phyloP scores from a whole-genome alignment of 30 jellyfish, hydroid and myxozoan species.

The Pelagia noctiluca region DNA sequence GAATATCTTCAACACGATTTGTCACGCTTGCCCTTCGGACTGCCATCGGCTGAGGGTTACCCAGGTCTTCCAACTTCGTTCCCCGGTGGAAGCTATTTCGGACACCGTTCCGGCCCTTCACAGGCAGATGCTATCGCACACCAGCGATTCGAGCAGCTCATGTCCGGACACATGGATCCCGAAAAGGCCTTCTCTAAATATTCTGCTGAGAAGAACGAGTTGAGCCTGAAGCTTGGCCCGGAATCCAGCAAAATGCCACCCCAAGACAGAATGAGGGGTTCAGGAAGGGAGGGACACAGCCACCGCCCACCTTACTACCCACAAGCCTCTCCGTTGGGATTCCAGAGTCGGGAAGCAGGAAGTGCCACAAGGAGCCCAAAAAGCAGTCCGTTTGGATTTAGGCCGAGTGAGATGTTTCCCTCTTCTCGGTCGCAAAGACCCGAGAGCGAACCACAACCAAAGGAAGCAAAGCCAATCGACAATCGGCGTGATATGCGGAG shows the following conservation, averaged over 20 bases:
- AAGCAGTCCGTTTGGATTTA: conserved; percentile 54
- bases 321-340: conserved; percentile 69
- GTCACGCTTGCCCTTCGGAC: conserved; percentile 45
- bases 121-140: conserved; percentile 50
- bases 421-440: conserved; percentile 54
- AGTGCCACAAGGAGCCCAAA: conserved; percentile 41
- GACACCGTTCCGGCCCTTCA: conserved; percentile 61
- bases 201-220: conserved; percentile 46
- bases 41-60: conserved; percentile 50
- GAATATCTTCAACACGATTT: conserved; percentile 65
- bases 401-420: conserved; percentile 59
- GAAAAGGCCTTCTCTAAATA: conserved; percentile 48
- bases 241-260: conserved; percentile 60
- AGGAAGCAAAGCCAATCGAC: conserved; percentile 61
- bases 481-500: conserved; percentile 50
- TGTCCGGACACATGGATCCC: conserved; percentile 50
- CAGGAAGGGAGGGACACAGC: conserved; percentile 71
- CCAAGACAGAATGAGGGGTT: conserved; percentile 64
- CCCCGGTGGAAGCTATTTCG: conserved; percentile 55
- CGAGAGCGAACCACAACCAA: conserved; percentile 35
- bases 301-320: conserved; percentile 68
- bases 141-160: conserved; percentile 59
- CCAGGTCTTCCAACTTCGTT: conserved; percentile 59
- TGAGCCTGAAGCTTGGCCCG: conserved; percentile 29
- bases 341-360: conserved; percentile 57